A percentile compares a stretch with the other conserved stretches of the same genome.
Conservation (phyloP, 2,113 vertebrate genomes). For the Onychostruthus taczanowskii region DNA sequence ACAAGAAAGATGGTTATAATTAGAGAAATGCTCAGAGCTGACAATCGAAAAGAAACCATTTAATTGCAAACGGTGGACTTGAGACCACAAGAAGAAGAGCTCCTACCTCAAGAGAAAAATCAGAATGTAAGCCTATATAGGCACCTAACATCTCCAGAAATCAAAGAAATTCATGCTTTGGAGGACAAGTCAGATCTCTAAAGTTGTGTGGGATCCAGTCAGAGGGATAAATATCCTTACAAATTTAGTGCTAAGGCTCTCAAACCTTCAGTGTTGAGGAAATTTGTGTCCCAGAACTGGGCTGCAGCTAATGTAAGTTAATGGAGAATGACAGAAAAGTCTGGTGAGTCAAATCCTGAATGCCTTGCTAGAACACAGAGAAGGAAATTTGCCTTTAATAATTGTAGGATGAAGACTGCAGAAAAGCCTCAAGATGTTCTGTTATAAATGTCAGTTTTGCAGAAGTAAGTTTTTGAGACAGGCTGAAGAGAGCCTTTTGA, state of each 20-base stretch:
- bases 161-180: background rate
- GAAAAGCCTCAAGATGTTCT: background rate
- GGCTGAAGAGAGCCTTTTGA: background rate
- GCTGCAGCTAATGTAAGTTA: background rate
- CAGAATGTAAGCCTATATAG: background rate
- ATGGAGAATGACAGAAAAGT: background rate
- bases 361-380: background rate
- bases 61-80: background rate
- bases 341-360: background rate
- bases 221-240: background rate
- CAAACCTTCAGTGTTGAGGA: background rate
- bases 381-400: background rate
- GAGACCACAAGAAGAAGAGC: background rate
- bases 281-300: background rate
- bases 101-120: background rate
- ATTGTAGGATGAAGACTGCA: background rate
- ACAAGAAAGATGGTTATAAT: background rate
- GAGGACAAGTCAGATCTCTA: background rate
- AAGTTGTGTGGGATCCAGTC: background rate
- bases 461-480: background rate
- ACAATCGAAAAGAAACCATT: background rate
- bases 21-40: background rate
- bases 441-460: background rate
- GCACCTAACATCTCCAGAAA: background rate
- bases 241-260: background rate